Evolutionary conservation across 2,113 vertebrate genomes (phyloP).

Genomic region (Heteronetta atricapilla): DNA sequence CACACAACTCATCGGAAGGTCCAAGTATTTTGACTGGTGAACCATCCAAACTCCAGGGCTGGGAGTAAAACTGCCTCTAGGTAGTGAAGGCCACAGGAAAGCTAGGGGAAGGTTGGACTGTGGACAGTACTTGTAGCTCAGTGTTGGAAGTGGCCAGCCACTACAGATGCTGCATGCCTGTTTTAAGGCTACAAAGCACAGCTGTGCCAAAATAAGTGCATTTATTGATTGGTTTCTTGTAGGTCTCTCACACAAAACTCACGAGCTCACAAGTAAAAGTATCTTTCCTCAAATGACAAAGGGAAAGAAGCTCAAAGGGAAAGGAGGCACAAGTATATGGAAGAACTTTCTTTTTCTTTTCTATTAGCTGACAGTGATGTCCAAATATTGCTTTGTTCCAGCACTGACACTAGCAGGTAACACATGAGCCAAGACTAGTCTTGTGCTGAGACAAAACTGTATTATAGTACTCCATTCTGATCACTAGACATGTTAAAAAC

Average conservation of each 20-base stretch:
- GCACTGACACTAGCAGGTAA: not conserved
- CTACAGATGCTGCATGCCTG: no score
- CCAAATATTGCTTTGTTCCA: not conserved
- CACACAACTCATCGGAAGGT: not conserved
- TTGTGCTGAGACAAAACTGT: not conserved
- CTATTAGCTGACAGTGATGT: not conserved
- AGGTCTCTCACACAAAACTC: not conserved
- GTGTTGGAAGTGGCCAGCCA: not conserved
- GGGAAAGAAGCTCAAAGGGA: not conserved
- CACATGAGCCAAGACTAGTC: not conserved
- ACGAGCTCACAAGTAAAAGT: not conserved
- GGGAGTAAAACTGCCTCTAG: not conserved
- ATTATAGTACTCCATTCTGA: not conserved
- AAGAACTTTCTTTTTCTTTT: not conserved
- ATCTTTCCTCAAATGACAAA: not conserved
- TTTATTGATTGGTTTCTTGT: not conserved
- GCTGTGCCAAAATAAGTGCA: not conserved
- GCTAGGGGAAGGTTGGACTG: not conserved
- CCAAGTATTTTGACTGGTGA: not conserved
- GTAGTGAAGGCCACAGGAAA: not conserved
- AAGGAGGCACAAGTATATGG: not conserved
- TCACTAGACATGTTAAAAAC: not conserved
- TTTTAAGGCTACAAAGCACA: not conserved
- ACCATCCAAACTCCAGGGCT: not conserved
- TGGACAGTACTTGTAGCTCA: not conserved